phyloP scores from a whole-genome alignment of 2,113 vertebrate genomes.

The Megaptera novaeangliae region DNA sequence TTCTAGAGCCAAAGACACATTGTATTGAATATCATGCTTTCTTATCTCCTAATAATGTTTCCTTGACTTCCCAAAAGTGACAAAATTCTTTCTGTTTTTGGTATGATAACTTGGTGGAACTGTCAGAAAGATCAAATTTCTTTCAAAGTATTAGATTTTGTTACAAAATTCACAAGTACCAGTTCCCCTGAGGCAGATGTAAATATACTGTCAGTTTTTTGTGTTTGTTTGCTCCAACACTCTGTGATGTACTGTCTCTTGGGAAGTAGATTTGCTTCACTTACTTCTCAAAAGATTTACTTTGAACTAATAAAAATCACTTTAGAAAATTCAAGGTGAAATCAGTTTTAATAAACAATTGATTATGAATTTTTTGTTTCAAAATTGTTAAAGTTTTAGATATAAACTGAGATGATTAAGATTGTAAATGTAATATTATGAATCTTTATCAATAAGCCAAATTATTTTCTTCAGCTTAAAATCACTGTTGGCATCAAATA shows the following conservation, averaged over 20 bases:
- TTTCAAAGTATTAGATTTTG: slow-evolving; percentile 12
- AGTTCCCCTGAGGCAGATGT: not conserved
- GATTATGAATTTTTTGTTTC: not conserved
- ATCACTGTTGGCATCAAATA: not conserved
- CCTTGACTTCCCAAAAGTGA: not conserved
- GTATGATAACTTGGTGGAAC: not conserved
- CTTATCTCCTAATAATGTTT: not conserved
- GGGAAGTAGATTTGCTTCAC: not conserved
- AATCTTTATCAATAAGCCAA: not conserved
- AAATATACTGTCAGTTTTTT: slow-evolving; percentile 19
- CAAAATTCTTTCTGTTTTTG: not conserved
- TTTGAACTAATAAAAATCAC: not conserved
- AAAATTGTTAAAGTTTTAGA: not conserved
- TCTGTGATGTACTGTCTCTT: not conserved
- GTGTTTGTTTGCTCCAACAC: slow-evolving; percentile 5
- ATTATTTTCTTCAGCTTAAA: not conserved
- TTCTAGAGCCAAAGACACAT: not conserved
- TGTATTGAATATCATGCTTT: not conserved
- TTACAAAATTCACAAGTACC: slow-evolving; percentile 13
- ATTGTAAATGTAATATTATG: not conserved
- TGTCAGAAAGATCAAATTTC: slow-evolving; percentile 45
- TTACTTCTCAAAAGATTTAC: not conserved
- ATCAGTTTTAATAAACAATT: not conserved
- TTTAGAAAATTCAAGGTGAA: not conserved
- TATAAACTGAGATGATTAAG: not conserved